phyloP scores from a whole-genome alignment of 2,888 invertebrate genomes.

The Girardia tigrina region DNA sequence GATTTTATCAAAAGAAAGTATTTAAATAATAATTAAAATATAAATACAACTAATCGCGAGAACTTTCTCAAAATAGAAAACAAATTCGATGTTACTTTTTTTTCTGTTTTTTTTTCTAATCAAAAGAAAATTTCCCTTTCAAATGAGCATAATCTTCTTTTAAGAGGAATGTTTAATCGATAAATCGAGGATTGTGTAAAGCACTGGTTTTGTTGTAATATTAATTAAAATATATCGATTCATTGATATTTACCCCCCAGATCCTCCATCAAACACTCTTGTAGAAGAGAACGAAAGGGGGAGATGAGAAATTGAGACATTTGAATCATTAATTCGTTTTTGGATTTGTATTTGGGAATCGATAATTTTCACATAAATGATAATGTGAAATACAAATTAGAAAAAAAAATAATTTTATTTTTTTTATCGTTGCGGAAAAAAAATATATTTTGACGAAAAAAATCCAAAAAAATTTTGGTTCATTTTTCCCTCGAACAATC shows the following conservation, averaged over 20 bases:
- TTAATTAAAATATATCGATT: constrained; percentile 13
- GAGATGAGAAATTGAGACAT: not conserved
- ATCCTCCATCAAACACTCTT: constrained; percentile 3
- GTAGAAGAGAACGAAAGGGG: not conserved
- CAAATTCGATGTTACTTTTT: not conserved
- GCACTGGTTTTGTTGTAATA: not conserved
- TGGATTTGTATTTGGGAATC: not conserved
- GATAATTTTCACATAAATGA: not conserved
- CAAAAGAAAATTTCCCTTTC: not conserved
- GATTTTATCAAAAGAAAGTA: not conserved
- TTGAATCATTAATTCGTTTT: not conserved
- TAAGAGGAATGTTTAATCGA: constrained; percentile 13
- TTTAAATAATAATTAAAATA: not conserved
- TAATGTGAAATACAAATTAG: no score
- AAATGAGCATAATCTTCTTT: constrained; percentile 13
- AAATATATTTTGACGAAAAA: no score
- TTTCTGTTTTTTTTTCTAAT: not conserved
- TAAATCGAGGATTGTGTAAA: not conserved
- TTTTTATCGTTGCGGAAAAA: no score
- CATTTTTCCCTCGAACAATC: no score
- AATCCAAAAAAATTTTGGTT: no score
- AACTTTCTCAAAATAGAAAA: not conserved
- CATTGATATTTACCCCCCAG: not conserved
- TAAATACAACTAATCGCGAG: not conserved
- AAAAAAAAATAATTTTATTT: no score